These are phyloP conservation scores for Polia nebulosa DNA, from an alignment of 2,888 invertebrate genomes.

Conservation along the genomic window DNA sequence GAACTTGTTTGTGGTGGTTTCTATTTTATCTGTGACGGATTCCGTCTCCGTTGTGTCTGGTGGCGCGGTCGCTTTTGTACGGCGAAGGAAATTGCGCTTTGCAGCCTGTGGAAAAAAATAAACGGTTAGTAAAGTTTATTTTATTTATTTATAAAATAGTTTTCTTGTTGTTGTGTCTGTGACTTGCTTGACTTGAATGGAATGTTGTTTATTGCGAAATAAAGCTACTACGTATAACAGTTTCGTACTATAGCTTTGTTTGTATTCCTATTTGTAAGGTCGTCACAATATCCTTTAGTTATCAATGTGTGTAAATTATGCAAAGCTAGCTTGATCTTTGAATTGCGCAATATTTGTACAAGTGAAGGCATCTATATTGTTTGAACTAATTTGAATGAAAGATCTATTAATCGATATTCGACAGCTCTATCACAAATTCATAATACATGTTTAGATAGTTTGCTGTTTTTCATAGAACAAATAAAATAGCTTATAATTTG, in stretches of 20 bases:
- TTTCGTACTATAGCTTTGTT: conserved; percentile 29
- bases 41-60: conserved; percentile 76
- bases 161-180: conserved; percentile 19
- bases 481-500: not conserved
- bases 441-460: conserved; percentile 1
- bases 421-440: not conserved
- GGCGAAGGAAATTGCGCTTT: conserved; percentile 83
- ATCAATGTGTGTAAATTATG: conserved; percentile 38
- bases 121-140: conserved; percentile 58
- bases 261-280: conserved; percentile 46
- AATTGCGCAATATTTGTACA: conserved; percentile 53
- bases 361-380: conserved; percentile 43
- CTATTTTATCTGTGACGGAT: conserved; percentile 71
- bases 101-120: conserved; percentile 76
- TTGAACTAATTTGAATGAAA: conserved; percentile 9
- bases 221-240: conserved; percentile 23
- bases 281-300: conserved; percentile 53
- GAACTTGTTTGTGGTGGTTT: conserved; percentile 80
- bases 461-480: not conserved
- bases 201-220: conserved; percentile 59
- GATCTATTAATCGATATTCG: not conserved
- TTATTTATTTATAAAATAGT: conserved; percentile 19
- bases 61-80: conserved; percentile 84
- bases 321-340: conserved; percentile 47
- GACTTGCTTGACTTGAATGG: conserved; percentile 52